Conservation (phyloP, 64 coral and sea anemone species). For the Stylophora pistillata region DNA sequence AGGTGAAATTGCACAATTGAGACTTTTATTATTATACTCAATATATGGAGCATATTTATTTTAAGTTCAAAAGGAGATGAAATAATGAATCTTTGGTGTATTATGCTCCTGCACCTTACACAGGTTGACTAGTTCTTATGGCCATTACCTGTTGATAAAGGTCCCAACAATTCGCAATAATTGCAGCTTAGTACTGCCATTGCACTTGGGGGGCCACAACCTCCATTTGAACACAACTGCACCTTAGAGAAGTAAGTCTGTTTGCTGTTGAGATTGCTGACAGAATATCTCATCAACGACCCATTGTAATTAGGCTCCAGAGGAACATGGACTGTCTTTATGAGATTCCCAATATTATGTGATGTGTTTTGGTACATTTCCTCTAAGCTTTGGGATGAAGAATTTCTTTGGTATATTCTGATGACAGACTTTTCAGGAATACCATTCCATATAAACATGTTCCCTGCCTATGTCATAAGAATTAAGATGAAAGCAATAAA, state of each 20-base stretch:
- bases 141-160: background rate
- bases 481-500: background rate
- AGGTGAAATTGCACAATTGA: too few species aligned
- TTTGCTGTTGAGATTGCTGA: background rate
- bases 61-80: too few species aligned
- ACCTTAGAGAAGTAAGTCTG: background rate
- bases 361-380: background rate
- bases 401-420: background rate
- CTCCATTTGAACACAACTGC: slow-evolving; percentile 30
- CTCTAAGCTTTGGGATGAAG: background rate
- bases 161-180: background rate
- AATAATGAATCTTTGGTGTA: too few species aligned
- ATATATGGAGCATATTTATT: too few species aligned
- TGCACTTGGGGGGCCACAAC: slow-evolving; percentile 9
- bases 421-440: too few species aligned
- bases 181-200: background rate
- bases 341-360: background rate
- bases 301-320: slow-evolving; percentile 15
- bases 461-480: background rate
- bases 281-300: background rate
- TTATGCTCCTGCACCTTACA: too few species aligned
- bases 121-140: background rate
- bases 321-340: background rate
- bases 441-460: background rate
- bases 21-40: too few species aligned